Conservation (phyloP, 2,113 vertebrate species). For the Sapayoa aenigma region DNA sequence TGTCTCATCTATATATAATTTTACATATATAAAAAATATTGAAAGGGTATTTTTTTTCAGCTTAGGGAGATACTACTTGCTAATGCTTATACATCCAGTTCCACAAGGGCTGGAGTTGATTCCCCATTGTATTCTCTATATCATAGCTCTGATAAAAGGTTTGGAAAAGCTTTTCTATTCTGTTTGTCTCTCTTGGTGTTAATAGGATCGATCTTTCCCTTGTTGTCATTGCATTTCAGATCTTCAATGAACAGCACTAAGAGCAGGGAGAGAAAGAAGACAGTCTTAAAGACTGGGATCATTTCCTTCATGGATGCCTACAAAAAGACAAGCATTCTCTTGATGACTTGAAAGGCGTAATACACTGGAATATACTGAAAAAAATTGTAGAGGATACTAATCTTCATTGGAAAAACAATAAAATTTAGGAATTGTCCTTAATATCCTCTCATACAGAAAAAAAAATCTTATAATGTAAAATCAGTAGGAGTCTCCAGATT, state of each 20-base stretch:
- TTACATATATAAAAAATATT: background rate
- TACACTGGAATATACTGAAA: background rate
- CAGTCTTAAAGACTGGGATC: background rate
- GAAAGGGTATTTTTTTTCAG: background rate
- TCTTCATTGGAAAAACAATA: background rate
- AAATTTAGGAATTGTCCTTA: background rate
- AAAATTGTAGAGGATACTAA: background rate
- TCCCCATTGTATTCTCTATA: background rate
- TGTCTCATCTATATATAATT: background rate
- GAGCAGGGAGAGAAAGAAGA: background rate
- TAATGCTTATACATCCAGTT: background rate
- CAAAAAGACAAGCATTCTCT: background rate
- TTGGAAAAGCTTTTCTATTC: background rate
- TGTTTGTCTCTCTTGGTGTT: background rate
- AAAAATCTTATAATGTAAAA: background rate
- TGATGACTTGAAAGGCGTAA: background rate
- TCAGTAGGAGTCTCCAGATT: background rate
- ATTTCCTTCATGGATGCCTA: background rate
- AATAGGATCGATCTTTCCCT: background rate
- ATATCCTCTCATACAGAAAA: background rate
- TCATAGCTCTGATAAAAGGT: background rate
- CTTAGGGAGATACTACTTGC: background rate
- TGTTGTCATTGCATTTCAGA: background rate
- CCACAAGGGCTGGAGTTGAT: background rate
- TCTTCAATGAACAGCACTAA: background rate